phyloP scores from a whole-genome alignment of 1,140 invertebrate species.

The Diabrotica virgifera region DNA sequence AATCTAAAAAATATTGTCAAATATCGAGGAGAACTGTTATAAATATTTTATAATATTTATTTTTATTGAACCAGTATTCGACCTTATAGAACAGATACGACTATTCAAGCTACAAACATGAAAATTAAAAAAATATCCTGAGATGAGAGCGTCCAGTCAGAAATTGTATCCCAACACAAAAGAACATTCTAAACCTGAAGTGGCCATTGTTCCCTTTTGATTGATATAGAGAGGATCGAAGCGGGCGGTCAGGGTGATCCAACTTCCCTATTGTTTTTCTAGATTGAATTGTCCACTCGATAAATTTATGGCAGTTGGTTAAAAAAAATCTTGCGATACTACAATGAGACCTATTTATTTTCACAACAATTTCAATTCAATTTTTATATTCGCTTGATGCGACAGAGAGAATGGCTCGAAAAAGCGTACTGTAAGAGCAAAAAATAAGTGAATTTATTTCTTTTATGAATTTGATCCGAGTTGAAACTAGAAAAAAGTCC shows the following conservation, averaged over 20 bases:
- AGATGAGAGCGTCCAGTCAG: not conserved
- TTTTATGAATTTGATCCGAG: too few species aligned
- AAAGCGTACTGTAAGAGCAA: too few species aligned
- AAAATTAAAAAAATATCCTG: not conserved
- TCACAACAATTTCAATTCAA: not conserved
- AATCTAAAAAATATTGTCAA: too few species aligned
- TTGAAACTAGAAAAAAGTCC: too few species aligned
- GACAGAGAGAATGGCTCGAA: too few species aligned
- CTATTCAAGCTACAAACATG: not conserved
- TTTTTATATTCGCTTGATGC: too few species aligned
- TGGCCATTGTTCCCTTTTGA: not conserved
- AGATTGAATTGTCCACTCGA: not conserved
- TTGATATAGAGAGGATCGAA: not conserved
- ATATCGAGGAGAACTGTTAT: too few species aligned
- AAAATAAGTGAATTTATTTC: too few species aligned
- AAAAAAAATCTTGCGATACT: not conserved
- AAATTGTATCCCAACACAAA: not conserved
- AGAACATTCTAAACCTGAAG: not conserved
- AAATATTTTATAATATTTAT: too few species aligned
- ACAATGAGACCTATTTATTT: not conserved
- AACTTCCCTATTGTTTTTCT: slow-evolving; percentile 2
- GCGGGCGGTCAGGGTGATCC: not conserved
- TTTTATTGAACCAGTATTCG: too few species aligned
- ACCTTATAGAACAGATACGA: not conserved
- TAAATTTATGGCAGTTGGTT: not conserved